A percentile compares a stretch with the other conserved stretches of the same genome.
Evolutionary conservation across 2,888 invertebrate species (phyloP).

Genomic region (Amphipoea oculea): DNA sequence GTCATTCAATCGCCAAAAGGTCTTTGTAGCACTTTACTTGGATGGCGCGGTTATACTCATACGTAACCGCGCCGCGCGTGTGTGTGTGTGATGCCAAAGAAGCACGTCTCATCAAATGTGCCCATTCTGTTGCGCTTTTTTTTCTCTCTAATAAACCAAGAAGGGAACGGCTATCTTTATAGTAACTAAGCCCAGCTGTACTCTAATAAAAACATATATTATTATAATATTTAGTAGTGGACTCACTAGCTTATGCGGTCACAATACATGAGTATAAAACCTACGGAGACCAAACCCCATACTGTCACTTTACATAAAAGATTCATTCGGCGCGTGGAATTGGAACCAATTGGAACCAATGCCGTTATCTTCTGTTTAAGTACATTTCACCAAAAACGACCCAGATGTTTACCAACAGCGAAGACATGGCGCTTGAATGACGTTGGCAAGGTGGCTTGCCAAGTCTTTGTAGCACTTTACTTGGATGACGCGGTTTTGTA

Average conservation of each 20-base stretch:
- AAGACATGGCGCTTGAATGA: too few species aligned
- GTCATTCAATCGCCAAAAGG: not conserved
- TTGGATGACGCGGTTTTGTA: not conserved
- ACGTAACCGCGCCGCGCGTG: too few species aligned
- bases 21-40: not conserved
- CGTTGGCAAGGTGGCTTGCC: too few species aligned
- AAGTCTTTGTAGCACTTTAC: not conserved
- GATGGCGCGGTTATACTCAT: not conserved
- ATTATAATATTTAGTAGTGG: too few species aligned
- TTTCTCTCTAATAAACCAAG: too few species aligned
- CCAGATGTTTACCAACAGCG: not conserved
- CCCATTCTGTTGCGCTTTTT: not conserved
- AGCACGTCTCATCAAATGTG: not conserved
- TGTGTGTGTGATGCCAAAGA: not conserved
- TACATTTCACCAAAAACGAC: not conserved
- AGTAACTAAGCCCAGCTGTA: too few species aligned
- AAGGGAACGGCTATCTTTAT: too few species aligned
- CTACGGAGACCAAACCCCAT: not conserved
- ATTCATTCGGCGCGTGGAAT: not conserved
- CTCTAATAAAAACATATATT: too few species aligned
- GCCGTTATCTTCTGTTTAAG: not conserved
- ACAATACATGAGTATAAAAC: not conserved
- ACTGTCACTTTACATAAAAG: not conserved
- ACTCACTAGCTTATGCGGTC: too few species aligned
- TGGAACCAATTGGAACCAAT: not conserved